phyloP scores from a whole-genome alignment of 2,888 invertebrate genomes.

The Xanthia togata region DNA sequence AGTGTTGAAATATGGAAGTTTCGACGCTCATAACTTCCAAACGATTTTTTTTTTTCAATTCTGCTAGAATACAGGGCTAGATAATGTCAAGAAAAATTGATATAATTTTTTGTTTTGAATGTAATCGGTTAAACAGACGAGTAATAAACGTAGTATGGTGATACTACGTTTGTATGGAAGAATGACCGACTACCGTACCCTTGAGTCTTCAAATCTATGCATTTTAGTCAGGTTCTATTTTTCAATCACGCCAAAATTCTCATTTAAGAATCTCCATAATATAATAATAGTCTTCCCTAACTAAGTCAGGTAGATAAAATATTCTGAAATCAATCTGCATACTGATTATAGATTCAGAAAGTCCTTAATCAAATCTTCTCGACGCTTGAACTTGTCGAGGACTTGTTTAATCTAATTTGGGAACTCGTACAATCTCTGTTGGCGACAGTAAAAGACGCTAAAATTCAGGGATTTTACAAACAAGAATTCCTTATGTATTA shows the following conservation, averaged over 20 bases:
- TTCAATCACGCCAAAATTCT: constrained; percentile 4
- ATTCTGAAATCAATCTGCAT: constrained; percentile 70
- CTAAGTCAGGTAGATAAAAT: constrained; percentile 52
- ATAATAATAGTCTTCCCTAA: constrained; percentile 20
- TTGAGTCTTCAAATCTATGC: too few species aligned
- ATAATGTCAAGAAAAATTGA: too few species aligned
- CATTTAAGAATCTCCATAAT: constrained; percentile 27
- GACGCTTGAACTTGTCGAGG: constrained; percentile 59
- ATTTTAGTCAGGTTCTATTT: neutral
- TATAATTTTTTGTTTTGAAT: too few species aligned
- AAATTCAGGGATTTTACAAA: constrained; percentile 34
- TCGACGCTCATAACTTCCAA: too few species aligned
- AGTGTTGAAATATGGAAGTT: too few species aligned
- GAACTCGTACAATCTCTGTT: constrained; percentile 63
- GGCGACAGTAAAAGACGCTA: constrained; percentile 38
- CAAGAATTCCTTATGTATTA: constrained; percentile 24
- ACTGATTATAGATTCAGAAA: constrained; percentile 69
- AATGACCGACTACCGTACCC: too few species aligned
- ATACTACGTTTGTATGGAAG: too few species aligned
- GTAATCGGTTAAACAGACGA: too few species aligned
- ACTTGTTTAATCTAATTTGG: constrained; percentile 68
- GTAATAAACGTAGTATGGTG: too few species aligned
- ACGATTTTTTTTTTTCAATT: too few species aligned
- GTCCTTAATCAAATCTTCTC: constrained; percentile 68
- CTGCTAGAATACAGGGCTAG: too few species aligned